A percentile compares a stretch with the other conserved stretches of the same genome.
These are phyloP conservation scores for Mimas tiliae DNA, from an alignment of 2,888 invertebrate species.

Conservation along the genomic window DNA sequence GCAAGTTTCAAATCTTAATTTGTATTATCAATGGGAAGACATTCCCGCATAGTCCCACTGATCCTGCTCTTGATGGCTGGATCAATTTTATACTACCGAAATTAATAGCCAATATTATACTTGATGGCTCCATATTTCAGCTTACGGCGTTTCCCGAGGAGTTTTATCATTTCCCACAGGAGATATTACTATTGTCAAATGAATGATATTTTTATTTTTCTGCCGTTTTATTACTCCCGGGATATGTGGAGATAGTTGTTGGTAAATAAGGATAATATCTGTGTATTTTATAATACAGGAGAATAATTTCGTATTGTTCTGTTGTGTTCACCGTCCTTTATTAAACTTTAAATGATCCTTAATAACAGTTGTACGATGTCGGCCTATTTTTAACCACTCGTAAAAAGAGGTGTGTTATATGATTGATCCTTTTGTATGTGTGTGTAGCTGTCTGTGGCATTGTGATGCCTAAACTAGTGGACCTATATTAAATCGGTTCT, in stretches of 20 bases:
- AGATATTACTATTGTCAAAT: constrained; percentile 28
- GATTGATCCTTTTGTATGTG: no score
- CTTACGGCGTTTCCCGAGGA: constrained; percentile 26
- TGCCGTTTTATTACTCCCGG: constrained; percentile 13
- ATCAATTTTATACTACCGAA: constrained; percentile 29
- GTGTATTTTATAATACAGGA: background rate
- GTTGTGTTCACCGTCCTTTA: no score
- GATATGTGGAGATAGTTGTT: background rate
- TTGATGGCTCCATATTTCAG: constrained; percentile 30
- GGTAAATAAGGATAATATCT: background rate
- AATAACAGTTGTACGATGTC: no score
- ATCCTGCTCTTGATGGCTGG: constrained; percentile 25
- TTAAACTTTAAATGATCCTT: no score
- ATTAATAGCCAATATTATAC: constrained; percentile 30
- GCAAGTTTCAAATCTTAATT: constrained; percentile 7
- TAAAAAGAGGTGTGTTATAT: no score
- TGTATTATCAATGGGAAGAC: constrained; percentile 8
- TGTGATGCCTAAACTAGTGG: no score
- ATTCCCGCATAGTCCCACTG: constrained; percentile 9
- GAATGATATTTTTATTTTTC: constrained; percentile 28
- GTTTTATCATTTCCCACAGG: constrained; percentile 28
- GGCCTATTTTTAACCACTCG: no score
- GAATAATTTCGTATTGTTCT: background rate
- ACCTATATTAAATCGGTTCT: no score
- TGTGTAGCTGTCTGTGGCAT: no score